A percentile compares a stretch with the other conserved stretches of the same genome.
Evolutionary conservation across 2,113 vertebrate species (phyloP).

Genomic region (Elgaria multicarinata): DNA sequence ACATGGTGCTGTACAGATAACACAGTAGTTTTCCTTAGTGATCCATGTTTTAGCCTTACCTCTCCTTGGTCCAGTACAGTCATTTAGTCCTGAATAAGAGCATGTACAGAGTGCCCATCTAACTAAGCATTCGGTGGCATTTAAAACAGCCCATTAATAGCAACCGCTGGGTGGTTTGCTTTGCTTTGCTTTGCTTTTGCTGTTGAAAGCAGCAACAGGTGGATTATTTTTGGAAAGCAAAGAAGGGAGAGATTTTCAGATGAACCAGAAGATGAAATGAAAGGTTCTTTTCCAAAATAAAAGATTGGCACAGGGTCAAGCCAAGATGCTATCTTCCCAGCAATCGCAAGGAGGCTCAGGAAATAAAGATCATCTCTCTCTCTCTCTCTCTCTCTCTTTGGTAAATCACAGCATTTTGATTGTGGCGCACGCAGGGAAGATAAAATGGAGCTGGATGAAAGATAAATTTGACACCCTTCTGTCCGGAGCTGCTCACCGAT

Average conservation of each 20-base stretch:
- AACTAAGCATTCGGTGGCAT: too few species aligned
- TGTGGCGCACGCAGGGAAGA: constrained; percentile 63
- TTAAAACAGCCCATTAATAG: too few species aligned
- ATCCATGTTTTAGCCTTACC: not conserved
- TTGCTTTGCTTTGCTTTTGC: not conserved
- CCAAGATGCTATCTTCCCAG: not conserved
- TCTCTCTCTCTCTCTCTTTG: not conserved
- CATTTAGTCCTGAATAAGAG: too few species aligned
- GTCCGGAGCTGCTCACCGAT: constrained; percentile 55
- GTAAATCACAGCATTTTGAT: constrained; percentile 62
- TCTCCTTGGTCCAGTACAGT: not conserved
- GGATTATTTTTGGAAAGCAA: constrained; percentile 5
- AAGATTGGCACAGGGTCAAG: not conserved
- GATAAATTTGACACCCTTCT: constrained; percentile 71
- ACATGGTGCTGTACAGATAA: too few species aligned
- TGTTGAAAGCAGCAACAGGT: not conserved
- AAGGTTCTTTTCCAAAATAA: not conserved
- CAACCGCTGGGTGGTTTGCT: not conserved
- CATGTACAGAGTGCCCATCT: not conserved
- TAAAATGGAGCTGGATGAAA: constrained; percentile 67
- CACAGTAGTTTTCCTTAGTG: too few species aligned
- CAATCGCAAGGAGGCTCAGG: constrained; percentile 54
- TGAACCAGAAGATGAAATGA: not conserved
- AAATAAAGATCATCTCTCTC: constrained; percentile 20
- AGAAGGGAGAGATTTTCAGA: not conserved